Evolutionary conservation across 2,797 vertebrate genomes (phyloP).

Genomic region (Periparus ater): DNA sequence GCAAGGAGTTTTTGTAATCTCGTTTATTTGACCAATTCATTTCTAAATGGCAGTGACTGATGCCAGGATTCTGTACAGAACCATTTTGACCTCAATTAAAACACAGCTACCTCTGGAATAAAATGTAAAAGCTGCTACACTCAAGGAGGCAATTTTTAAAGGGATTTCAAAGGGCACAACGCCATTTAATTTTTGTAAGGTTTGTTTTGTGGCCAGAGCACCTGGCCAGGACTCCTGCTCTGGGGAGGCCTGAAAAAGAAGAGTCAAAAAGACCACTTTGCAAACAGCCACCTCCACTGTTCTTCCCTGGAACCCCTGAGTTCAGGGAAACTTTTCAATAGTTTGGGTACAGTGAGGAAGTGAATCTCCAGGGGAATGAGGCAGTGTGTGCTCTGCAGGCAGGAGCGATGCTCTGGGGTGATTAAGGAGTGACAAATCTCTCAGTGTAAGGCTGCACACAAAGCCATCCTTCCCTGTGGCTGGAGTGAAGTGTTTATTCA

Average conservation of each 20-base stretch:
- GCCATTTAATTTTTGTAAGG: background rate
- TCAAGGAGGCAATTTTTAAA: background rate
- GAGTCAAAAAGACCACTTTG: background rate
- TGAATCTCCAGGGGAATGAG: background rate
- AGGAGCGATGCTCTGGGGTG: background rate
- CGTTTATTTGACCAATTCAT: background rate
- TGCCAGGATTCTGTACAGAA: background rate
- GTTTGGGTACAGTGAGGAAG: background rate
- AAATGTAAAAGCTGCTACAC: background rate
- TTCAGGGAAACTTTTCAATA: background rate
- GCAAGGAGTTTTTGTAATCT: background rate
- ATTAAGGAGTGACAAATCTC: background rate
- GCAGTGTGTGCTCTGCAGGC: background rate
- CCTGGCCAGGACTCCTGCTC: background rate
- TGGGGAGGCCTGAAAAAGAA: background rate
- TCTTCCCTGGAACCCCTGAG: background rate
- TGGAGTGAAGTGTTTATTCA: constrained; percentile 21
- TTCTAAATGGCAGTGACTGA: background rate
- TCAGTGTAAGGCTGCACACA: background rate
- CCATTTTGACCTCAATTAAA: background rate
- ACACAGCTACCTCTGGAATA: background rate
- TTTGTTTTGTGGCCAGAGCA: background rate
- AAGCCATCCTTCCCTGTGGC: background rate
- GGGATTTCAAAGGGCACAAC: background rate
- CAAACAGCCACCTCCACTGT: background rate